Conservation (phyloP, 2,888 invertebrate genomes). For the Oligia fasciuncula region DNA sequence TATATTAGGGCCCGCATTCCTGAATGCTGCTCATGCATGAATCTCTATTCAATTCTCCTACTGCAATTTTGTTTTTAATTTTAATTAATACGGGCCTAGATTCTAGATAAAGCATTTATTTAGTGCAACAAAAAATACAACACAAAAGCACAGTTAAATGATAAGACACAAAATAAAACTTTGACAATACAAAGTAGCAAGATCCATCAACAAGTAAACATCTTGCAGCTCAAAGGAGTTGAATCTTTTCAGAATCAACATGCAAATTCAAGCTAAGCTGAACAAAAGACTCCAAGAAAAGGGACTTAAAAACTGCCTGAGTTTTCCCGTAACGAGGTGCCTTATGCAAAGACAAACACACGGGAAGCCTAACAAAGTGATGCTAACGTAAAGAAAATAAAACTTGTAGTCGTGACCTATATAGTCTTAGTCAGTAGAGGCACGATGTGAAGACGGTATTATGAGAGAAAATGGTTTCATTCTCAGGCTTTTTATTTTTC, state of each 20-base stretch:
- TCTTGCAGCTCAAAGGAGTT: neutral
- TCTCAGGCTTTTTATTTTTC: neutral
- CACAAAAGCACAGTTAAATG: neutral
- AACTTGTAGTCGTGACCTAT: slow-evolving; percentile 60
- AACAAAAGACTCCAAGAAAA: slow-evolving; percentile 45
- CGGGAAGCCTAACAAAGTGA: slow-evolving; percentile 66
- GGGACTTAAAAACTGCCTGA: slow-evolving; percentile 26
- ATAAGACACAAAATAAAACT: neutral
- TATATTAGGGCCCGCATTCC: slow-evolving; percentile 9
- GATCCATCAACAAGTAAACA: neutral
- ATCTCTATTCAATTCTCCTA: neutral
- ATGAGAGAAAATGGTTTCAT: slow-evolving; percentile 1
- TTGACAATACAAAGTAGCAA: neutral
- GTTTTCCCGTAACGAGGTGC: slow-evolving; percentile 50
- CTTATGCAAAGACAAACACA: slow-evolving; percentile 54
- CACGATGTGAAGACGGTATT: neutral
- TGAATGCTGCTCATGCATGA: neutral
- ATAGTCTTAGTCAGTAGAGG: slow-evolving; percentile 34
- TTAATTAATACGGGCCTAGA: neutral
- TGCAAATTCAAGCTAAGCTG: slow-evolving; percentile 11
- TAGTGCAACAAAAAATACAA: neutral
- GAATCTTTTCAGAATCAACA: slow-evolving; percentile 20
- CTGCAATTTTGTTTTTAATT: neutral
- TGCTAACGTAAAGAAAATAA: slow-evolving; percentile 61
- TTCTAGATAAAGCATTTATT: neutral